Evolutionary conservation across 2,888 invertebrate species (phyloP).

Genomic region (Lithophane ornitopus): DNA sequence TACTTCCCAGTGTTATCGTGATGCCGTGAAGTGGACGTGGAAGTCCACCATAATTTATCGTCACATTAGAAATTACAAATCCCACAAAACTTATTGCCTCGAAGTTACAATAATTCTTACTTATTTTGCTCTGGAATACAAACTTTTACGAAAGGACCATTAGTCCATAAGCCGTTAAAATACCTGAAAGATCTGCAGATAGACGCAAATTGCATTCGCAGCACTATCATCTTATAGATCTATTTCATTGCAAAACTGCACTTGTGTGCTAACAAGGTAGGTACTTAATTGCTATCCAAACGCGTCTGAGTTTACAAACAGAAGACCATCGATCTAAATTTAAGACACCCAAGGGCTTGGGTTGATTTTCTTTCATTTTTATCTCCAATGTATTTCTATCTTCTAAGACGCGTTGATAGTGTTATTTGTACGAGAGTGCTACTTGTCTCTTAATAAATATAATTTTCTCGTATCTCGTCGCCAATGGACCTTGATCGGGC

Average conservation of each 20-base stretch:
- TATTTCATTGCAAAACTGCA: not conserved
- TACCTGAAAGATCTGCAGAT: too few species aligned
- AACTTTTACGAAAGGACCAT: too few species aligned
- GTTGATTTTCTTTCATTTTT: constrained; percentile 31
- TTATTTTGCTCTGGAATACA: too few species aligned
- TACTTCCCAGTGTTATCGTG: too few species aligned
- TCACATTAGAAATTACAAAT: too few species aligned
- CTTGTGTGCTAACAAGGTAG: constrained; percentile 9
- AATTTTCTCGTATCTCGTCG: constrained; percentile 40
- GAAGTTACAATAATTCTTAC: too few species aligned
- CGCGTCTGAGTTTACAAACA: constrained; percentile 21
- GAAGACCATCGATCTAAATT: constrained; percentile 46
- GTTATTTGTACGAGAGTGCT: constrained; percentile 49
- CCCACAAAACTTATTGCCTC: too few species aligned
- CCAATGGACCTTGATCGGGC: constrained; percentile 71
- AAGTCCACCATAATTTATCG: too few species aligned
- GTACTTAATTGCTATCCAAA: constrained; percentile 25
- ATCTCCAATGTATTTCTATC: constrained; percentile 37
- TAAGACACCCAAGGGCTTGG: constrained; percentile 22
- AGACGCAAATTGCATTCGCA: too few species aligned
- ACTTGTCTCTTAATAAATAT: constrained; percentile 37
- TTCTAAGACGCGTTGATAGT: constrained; percentile 32
- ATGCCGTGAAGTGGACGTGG: too few species aligned
- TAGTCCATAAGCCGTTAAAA: too few species aligned
- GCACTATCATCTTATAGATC: too few species aligned